A percentile compares a stretch with the other conserved stretches of the same genome.
phyloP scores from a whole-genome alignment of 2,888 invertebrate species.

The Ptilodon capucinus region DNA sequence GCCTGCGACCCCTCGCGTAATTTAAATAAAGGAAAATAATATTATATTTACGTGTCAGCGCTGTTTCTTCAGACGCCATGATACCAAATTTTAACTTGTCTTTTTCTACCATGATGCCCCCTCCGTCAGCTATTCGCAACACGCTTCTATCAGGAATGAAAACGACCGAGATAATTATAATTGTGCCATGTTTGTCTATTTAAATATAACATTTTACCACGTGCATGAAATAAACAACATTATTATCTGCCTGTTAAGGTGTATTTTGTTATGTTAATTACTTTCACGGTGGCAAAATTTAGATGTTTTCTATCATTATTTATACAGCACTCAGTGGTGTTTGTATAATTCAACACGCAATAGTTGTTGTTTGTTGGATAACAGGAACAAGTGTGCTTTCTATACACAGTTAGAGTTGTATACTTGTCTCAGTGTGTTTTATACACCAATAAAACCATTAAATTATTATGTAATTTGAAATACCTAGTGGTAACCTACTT shows the following conservation, averaged over 20 bases:
- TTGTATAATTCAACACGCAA: conserved; percentile 7
- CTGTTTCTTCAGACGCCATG: conserved; percentile 20
- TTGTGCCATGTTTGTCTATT: neutral
- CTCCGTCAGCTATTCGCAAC: conserved; percentile 16
- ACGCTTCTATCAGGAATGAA: conserved; percentile 27
- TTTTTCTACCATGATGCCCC: conserved; percentile 19
- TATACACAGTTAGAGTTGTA: no score
- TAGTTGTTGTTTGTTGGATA: conserved; percentile 2
- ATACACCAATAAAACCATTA: no score
- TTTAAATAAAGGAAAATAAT: neutral
- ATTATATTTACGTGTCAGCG: conserved; percentile 31
- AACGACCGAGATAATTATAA: neutral
- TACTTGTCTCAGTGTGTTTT: no score
- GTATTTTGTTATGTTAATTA: neutral
- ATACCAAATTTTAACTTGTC: conserved; percentile 21
- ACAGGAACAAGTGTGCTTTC: no score
- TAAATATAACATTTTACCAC: neutral
- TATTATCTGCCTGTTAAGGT: conserved; percentile 4
- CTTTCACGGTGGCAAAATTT: conserved; percentile 9
- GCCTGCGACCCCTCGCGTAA: no score
- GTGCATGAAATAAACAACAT: no score
- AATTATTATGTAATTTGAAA: no score
- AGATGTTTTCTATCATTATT: conserved; percentile 20
- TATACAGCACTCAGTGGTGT: conserved; percentile 12
- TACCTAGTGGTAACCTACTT: no score